Evolutionary conservation across 2,888 invertebrate species (phyloP), one percentile per base, ranked within the genome.

Genomic region (Cheiracanthium punctorium): DNA sequence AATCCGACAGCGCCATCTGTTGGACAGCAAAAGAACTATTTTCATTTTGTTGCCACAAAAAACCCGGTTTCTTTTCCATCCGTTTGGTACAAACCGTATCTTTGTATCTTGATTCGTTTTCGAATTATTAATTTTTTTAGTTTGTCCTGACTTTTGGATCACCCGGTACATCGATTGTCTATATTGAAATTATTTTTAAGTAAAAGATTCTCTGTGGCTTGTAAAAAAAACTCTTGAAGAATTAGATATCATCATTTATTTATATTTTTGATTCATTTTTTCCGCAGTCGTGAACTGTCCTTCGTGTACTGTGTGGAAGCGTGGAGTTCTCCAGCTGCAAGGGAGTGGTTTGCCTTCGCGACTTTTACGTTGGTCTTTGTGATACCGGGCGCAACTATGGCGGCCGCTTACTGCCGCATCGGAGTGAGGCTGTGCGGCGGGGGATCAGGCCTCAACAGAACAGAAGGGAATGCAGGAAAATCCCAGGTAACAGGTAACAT

Each of bases 311-410:
- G 95, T 90, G 93, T 93, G 0, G 95, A 95, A 90, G 93, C 94
- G 88, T 95, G 95, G 94, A 92, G 93, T 0, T 91, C 93, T 81
- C 92, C 92, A 0, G 92, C 93, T 5, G 89, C 90, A 20, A 93
- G 94, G 87, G 93, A 94, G 88, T 91, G 94, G 0, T 95, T 94
- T 89, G 95, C 95, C 12, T 92, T 94, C 0, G 93, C 94, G 90
- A 95, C 95, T 90, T 96, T 96, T 90, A 92, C 94, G 0, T 93
- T 95, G n/a, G 95, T 96, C 48, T 96, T 96, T 90, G 94, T 95
- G 0, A 92, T 95, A 17, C 96, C 96, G 2, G 95, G 95, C 0
- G 89, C 90, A 33, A 90, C 92, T 0, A 92, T 93, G 4, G 91
- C 92, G 30, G 90, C 91, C 24, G 91, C 91, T 80, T 91, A 92